Conservation (phyloP, 1,140 invertebrate species). For the Gryllus bimaculatus region DNA sequence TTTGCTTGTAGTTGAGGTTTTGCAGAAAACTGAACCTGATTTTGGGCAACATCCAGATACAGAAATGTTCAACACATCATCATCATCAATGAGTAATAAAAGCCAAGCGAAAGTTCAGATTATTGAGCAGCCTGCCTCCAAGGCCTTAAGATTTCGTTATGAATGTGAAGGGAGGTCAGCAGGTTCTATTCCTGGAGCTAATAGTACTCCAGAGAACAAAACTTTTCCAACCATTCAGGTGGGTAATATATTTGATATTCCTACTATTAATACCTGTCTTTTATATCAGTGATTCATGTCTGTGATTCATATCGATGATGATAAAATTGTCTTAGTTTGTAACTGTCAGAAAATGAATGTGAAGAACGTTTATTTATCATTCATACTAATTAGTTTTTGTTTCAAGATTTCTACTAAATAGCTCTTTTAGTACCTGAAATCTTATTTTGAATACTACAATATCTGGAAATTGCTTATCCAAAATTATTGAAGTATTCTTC, state of each 20-base stretch:
- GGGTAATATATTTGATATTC: conserved; percentile 11
- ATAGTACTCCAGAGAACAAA: conserved; percentile 80
- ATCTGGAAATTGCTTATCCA: too few relatives aligned
- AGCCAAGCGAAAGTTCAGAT: conserved; percentile 59
- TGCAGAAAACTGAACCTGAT: conserved; percentile 48
- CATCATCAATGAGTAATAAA: conserved; percentile 21
- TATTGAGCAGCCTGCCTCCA: conserved; percentile 82
- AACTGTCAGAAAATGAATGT: too few relatives aligned
- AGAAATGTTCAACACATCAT: conserved; percentile 22
- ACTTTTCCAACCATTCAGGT: conserved; percentile 85
- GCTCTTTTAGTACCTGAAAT: too few relatives aligned
- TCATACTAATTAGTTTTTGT: too few relatives aligned
- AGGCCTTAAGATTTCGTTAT: conserved; percentile 87
- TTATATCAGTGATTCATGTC: too few relatives aligned
- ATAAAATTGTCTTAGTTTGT: too few relatives aligned
- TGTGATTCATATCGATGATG: too few relatives aligned
- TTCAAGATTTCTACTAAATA: too few relatives aligned
- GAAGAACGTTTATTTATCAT: too few relatives aligned
- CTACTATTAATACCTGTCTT: too few relatives aligned
- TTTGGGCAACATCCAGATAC: conserved; percentile 31
- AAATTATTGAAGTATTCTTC: too few relatives aligned
- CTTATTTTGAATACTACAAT: too few relatives aligned
- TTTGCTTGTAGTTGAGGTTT: conserved; percentile 49
- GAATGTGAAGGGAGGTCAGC: conserved; percentile 93
- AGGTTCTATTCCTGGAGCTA: conserved; percentile 85